A percentile compares a stretch with the other conserved stretches of the same genome.
Conservation (phyloP, 1,140 invertebrate genomes). For the Zaprionus davidi region DNA sequence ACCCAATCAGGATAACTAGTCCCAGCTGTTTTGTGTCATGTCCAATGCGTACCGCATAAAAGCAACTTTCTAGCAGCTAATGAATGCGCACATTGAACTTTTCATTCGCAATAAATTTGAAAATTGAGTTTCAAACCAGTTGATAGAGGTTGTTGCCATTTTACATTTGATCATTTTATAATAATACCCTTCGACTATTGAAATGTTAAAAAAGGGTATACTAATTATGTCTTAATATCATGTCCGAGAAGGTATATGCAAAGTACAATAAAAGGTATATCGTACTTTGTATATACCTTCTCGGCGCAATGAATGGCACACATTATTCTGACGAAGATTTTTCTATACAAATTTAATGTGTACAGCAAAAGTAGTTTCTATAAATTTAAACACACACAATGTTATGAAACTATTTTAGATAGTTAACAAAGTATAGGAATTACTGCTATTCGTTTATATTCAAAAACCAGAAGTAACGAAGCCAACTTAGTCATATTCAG, state of each 20-base stretch:
- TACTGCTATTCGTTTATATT: no score
- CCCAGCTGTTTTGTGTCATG: conserved; percentile 5
- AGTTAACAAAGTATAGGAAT: no score
- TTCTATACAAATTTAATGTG: no score
- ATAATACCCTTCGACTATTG: neutral
- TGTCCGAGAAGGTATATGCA: no score
- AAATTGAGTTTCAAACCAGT: neutral
- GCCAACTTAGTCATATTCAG: conserved; percentile 93
- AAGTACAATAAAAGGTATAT: no score
- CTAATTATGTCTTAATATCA: neutral
- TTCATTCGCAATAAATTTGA: conserved; percentile 2
- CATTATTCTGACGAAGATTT: no score
- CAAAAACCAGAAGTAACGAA: neutral
- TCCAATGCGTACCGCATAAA: neutral
- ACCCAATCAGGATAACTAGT: conserved; percentile 7
- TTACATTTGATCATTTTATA: neutral
- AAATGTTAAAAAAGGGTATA: neutral
- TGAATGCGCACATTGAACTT: conserved; percentile 3
- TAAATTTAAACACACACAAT: no score
- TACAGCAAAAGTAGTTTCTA: no score
- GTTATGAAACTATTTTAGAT: no score
- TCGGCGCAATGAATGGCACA: no score
- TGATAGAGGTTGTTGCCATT: neutral
- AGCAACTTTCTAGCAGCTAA: conserved; percentile 1
- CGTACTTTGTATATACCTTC: no score